phyloP scores from a whole-genome alignment of 2,888 invertebrate species.

The Pocota personata region DNA sequence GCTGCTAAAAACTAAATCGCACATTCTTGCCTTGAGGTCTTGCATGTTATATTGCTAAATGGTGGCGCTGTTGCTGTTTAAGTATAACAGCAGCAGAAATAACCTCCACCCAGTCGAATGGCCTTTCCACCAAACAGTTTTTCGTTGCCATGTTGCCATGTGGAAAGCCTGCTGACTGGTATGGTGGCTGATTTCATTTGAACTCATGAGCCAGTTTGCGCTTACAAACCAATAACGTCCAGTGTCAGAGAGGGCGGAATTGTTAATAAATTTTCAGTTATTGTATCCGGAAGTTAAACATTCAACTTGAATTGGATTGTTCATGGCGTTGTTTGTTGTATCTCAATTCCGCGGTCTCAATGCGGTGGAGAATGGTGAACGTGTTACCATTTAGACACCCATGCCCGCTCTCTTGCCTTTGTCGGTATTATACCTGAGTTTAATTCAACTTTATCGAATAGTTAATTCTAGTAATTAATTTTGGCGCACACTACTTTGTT shows the following conservation, averaged over 20 bases:
- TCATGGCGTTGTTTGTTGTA: background rate
- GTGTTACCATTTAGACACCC: background rate
- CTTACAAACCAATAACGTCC: slow-evolving; percentile 28
- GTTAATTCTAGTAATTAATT: background rate
- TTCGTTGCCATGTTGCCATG: slow-evolving; percentile 27
- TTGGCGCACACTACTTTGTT: background rate
- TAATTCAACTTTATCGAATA: background rate
- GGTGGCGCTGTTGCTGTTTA: slow-evolving; percentile 6
- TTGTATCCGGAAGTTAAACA: slow-evolving; percentile 52
- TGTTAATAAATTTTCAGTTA: slow-evolving; percentile 38
- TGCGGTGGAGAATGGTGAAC: background rate
- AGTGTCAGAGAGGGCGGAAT: slow-evolving; percentile 55
- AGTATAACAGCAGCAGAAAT: slow-evolving; percentile 26
- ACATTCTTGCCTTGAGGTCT: slow-evolving; percentile 34
- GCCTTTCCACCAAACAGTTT: slow-evolving; percentile 34
- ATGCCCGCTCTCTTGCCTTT: background rate
- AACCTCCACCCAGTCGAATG: slow-evolving; percentile 49
- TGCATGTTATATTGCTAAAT: slow-evolving; percentile 40
- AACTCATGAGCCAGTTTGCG: slow-evolving; percentile 13
- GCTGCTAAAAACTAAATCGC: slow-evolving; percentile 21
- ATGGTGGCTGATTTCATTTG: background rate
- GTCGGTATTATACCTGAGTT: background rate
- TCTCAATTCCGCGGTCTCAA: background rate
- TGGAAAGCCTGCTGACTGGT: slow-evolving; percentile 3
- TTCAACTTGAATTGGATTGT: slow-evolving; percentile 36